Conservation (phyloP, 2,888 invertebrate genomes). For the Chrysotoxum bicinctum region DNA sequence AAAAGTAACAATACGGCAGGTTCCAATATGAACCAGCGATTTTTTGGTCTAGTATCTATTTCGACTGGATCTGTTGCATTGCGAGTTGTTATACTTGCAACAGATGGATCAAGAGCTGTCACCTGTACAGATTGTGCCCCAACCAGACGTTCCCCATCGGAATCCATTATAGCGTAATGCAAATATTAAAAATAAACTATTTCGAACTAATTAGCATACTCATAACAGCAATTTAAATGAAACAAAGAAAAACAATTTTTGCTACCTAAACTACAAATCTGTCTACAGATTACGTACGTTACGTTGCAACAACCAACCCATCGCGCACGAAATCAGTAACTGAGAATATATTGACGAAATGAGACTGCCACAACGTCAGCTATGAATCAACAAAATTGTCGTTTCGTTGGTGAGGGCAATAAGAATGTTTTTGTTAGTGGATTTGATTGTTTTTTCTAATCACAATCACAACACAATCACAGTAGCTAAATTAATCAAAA, state of each 20-base stretch:
- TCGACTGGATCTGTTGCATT: neutral
- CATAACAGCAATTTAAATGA: neutral
- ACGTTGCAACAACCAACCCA: constrained; percentile 2
- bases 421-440: too few relatives aligned
- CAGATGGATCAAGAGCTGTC: constrained; percentile 47
- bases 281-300: neutral
- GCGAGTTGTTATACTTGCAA: neutral
- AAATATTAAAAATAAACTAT: neutral
- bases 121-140: constrained; percentile 30
- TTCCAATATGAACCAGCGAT: constrained; percentile 78
- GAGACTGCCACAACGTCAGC: neutral
- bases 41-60: constrained; percentile 7
- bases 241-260: constrained; percentile 25
- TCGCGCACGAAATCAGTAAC: neutral
- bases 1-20: constrained; percentile 80
- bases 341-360: neutral
- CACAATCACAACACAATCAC: too few relatives aligned
- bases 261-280: neutral
- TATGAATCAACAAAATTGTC: neutral
- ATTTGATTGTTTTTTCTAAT: neutral
- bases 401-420: neutral
- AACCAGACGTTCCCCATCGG: constrained; percentile 75
- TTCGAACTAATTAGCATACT: neutral
- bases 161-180: constrained; percentile 67
- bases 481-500: too few relatives aligned